Base-by-base conservation (phyloP, 2,888 invertebrate species). In the Athripsodes cinereus region DNA sequence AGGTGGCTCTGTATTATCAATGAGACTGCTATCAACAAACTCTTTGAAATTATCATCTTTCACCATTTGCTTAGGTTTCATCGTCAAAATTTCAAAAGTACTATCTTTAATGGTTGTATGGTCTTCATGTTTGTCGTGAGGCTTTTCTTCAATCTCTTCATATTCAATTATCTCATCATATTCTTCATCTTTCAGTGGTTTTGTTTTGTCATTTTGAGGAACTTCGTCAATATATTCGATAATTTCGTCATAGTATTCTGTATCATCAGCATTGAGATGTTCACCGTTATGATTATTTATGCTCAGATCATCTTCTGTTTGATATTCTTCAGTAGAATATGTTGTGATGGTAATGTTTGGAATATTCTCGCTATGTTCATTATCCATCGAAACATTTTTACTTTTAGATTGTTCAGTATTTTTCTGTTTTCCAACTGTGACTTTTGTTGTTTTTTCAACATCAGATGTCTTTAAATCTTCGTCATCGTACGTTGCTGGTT, bases 21-120 rank as follows among this genome's bases (percentile, higher is more conserved):
- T 81, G 10, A 76, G 74, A 16, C 76, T 73, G n/a, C 81, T 79
- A 66, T 83, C 83, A 16, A 80, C 74, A 69, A 84, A 84, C 59
- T 79, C 78, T 66, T 80, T 76, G 57, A 83, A 83, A 62, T 82
- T 81, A 65, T 81, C 80, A 65, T 83, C 80, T 67, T 80, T 74
- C 0, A 81, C 79, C 68, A 77, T 72, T 22, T 76, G 77, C 56
- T 74, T 74, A 13, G 80, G 76, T 69, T 81, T 81, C 75, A 81
- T 81, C 16, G 80, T 79, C 52, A 83, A 69, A 2, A 83, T 75
- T 62, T 83, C 82, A 66, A 79, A 83, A 20, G 74, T 68, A 53
- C 59, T 60, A 52, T 60, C 61, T 69, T 69, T 63, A 68, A 70
- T 52, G 69, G 70, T 63, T 73, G 76, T 34, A 19, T 31, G 44